Conservation (phyloP, 1,140 invertebrate species). For the Chionoecetes opilio region DNA sequence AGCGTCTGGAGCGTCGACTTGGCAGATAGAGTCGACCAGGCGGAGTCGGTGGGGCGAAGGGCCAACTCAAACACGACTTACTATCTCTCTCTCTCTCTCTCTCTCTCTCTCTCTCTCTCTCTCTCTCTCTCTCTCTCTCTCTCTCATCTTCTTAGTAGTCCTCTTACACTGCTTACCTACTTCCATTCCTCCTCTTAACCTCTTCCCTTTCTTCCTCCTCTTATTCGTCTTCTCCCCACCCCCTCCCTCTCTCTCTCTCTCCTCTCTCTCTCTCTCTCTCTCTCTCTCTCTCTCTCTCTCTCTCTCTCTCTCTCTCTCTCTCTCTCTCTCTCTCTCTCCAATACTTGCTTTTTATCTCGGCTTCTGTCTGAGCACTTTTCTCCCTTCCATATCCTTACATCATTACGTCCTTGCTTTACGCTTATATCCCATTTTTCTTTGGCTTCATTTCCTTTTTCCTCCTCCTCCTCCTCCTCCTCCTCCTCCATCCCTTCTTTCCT, state of each 20-base stretch:
- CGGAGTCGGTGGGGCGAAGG: background rate
- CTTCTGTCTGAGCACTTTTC: background rate
- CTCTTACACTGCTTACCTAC: background rate
- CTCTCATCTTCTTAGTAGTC: background rate
- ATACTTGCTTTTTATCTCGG: background rate
- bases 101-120: conserved; percentile 5
- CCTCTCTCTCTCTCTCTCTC: background rate
- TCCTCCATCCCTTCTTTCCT: background rate
- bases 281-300: background rate
- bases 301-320: background rate
- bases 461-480: background rate
- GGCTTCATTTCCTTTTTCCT: background rate
- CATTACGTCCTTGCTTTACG: background rate
- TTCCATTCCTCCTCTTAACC: background rate
- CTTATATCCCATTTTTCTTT: conserved; percentile 11
- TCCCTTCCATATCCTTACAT: background rate
- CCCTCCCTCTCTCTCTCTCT: background rate
- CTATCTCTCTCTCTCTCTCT: background rate
- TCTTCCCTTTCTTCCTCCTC: background rate
- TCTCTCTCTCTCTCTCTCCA: background rate
- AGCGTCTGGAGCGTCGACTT: background rate
- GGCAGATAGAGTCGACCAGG: background rate
- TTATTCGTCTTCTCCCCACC: background rate
- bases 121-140: background rate
- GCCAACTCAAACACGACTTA: conserved; percentile 28